A percentile compares a stretch with the other conserved stretches of the same genome.
Conservation (phyloP, 2,888 invertebrate species). For the Zygaena filipendulae region DNA sequence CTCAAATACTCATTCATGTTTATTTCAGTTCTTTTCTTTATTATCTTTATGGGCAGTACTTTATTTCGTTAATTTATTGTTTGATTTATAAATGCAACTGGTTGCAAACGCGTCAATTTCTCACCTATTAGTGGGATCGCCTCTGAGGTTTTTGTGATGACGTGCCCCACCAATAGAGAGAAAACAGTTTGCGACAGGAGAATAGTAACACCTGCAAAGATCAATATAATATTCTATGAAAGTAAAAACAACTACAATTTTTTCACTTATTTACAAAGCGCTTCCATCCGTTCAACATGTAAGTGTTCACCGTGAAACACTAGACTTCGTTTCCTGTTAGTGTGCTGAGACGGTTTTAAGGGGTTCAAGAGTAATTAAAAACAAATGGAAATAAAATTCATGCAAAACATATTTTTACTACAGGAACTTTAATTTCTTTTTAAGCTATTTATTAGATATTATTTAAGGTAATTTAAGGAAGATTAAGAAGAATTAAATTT, state of each 20-base stretch:
- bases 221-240: conserved; percentile 60
- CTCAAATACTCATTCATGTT: no score
- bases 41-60: no score
- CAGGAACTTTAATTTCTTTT: conserved; percentile 1
- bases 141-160: conserved; percentile 99
- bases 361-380: conserved; percentile 62
- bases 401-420: conserved; percentile 24
- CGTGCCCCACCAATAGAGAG: conserved; percentile 98
- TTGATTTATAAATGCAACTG: no score
- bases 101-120: conserved; percentile 46
- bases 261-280: conserved; percentile 29
- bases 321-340: conserved; percentile 40
- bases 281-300: conserved; percentile 12
- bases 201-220: conserved; percentile 98
- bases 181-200: conserved; percentile 99
- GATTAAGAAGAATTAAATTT: no score
- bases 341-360: conserved; percentile 61
- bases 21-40: no score
- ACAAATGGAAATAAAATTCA: conserved; percentile 50
- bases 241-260: conserved; percentile 38
- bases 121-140: conserved; percentile 98
- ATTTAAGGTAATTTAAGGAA: background rate
- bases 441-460: conserved; percentile 1
- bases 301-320: no score
- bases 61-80: no score